Evolutionary conservation across 2,888 invertebrate species (phyloP).

Genomic region (Conistra vaccinii): DNA sequence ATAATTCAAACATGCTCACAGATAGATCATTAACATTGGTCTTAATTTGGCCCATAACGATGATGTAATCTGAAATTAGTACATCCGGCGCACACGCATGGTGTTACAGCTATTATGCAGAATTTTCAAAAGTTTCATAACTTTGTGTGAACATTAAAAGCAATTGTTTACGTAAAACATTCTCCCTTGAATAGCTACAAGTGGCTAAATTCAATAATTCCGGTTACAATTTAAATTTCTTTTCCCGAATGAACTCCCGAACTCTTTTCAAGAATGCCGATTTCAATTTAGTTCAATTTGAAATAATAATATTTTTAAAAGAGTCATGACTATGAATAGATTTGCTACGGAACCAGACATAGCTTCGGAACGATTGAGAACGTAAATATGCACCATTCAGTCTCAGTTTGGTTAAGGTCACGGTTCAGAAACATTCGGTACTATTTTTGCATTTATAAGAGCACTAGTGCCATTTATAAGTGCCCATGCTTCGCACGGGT

Average conservation of each 20-base stretch:
- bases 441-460: not conserved
- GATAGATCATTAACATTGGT: not conserved
- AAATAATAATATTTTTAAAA: not conserved
- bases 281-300: not conserved
- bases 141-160: not conserved
- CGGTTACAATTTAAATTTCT: not conserved
- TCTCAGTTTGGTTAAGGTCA: not conserved
- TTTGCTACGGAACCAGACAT: not conserved
- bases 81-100: constrained; percentile 22
- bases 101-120: constrained; percentile 20
- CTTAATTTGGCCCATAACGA: constrained; percentile 20
- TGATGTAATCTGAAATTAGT: constrained; percentile 30
- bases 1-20: not conserved
- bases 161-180: not conserved
- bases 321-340: not conserved
- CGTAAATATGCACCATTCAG: not conserved
- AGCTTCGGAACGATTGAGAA: not conserved
- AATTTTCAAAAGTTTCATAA: not conserved
- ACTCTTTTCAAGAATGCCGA: not conserved
- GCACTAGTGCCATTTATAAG: not conserved
- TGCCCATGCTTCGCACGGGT: not conserved
- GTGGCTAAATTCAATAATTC: not conserved
- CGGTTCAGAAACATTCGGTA: constrained; percentile 1
- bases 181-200: not conserved
- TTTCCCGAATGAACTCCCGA: too few relatives aligned